These are phyloP conservation scores for Ageneiosus marmoratus DNA, from an alignment of 2,113 vertebrate genomes.

Conservation along the genomic window DNA sequence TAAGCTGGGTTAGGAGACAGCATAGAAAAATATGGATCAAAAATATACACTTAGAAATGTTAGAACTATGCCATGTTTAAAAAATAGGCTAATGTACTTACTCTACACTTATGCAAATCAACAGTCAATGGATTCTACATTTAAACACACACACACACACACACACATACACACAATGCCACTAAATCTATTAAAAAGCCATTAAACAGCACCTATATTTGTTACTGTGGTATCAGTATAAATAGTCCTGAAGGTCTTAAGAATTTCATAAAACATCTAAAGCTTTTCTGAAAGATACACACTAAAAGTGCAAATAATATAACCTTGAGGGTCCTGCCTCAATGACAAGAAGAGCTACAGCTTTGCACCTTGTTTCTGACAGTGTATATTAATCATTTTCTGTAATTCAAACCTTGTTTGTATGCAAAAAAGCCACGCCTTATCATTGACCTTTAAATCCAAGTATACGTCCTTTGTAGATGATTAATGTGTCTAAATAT, in stretches of 20 bases:
- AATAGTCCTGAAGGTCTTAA: background rate
- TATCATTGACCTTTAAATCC: slow-evolving; percentile 11
- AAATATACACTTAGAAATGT: background rate
- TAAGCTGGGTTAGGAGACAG: slow-evolving; percentile 38
- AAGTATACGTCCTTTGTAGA: background rate
- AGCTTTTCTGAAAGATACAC: background rate
- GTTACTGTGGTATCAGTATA: background rate
- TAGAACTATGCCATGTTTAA: background rate
- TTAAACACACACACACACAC: background rate
- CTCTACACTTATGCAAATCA: background rate
- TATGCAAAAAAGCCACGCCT: slow-evolving; percentile 13
- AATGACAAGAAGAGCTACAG: slow-evolving; percentile 8
- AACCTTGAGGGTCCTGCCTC: background rate
- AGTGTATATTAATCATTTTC: slow-evolving; percentile 17
- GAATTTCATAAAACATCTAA: background rate
- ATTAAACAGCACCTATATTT: background rate
- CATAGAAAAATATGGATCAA: slow-evolving; percentile 14
- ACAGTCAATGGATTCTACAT: background rate
- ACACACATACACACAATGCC: background rate
- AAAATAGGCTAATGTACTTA: background rate
- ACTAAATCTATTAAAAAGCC: background rate
- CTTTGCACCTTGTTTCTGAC: slow-evolving; percentile 4
- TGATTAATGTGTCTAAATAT: slow-evolving; percentile 7
- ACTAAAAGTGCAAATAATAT: background rate
- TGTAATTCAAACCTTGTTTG: background rate